Evolutionary conservation across 2,797 vertebrate genomes (phyloP).

Genomic region (Lutjanus argentimaculatus): DNA sequence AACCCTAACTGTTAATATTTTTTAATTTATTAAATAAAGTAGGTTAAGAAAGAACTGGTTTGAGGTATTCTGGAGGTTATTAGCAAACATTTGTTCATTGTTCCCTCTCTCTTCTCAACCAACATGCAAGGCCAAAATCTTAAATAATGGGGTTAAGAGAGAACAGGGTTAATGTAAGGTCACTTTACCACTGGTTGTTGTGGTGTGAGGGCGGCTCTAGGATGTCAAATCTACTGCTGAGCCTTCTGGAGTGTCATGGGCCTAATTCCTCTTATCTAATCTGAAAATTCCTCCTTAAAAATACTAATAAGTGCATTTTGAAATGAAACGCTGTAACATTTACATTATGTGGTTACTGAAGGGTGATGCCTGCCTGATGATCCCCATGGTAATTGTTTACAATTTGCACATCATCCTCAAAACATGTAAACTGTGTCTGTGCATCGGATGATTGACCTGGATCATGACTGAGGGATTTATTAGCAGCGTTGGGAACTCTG

Average conservation of each 20-base stretch:
- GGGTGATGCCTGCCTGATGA: constrained; percentile 38
- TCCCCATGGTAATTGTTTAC: constrained; percentile 38
- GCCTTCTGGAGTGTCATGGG: constrained; percentile 17
- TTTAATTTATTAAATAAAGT: neutral
- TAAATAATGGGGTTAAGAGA: neutral
- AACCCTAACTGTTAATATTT: no score
- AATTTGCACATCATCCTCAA: constrained; percentile 36
- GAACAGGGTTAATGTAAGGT: neutral
- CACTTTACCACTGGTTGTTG: neutral
- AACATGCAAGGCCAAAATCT: neutral
- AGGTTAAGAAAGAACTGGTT: neutral
- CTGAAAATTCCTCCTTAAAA: constrained; percentile 37
- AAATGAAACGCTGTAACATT: constrained; percentile 52
- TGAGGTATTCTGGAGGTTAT: neutral
- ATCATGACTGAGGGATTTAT: constrained; percentile 34
- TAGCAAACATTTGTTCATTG: neutral
- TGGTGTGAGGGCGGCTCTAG: neutral
- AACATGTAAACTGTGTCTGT: constrained; percentile 27
- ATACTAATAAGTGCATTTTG: constrained; percentile 28
- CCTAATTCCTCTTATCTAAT: constrained; percentile 40
- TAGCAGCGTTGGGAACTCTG: constrained; percentile 18
- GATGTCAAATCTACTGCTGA: constrained; percentile 9
- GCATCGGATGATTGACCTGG: constrained; percentile 33
- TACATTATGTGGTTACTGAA: constrained; percentile 37
- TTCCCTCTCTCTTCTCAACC: no score